Percentiles rank a stretch among this genome's conserved stretches.
These are phyloP conservation scores for Grantiella picta DNA, from an alignment of 2,113 vertebrate species.

Conservation along the genomic window DNA sequence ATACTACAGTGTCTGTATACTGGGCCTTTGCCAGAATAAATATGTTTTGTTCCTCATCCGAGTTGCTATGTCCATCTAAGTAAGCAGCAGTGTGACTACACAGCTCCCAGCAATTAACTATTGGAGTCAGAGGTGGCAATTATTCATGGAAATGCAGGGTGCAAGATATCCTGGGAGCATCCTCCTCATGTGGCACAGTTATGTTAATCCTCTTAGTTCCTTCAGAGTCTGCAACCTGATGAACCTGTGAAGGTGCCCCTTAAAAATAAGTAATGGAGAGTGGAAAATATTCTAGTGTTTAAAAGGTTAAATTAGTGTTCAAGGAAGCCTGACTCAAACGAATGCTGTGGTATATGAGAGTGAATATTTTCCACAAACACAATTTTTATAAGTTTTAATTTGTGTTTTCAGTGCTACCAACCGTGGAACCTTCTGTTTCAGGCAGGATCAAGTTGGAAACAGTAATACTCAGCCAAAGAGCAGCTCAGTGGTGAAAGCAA, in stretches of 20 bases:
- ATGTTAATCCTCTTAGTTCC: not conserved
- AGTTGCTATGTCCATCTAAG: not conserved
- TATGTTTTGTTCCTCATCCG: not conserved
- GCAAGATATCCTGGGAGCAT: not conserved
- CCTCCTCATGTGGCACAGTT: not conserved
- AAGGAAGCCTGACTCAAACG: not conserved
- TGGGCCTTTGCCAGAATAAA: not conserved
- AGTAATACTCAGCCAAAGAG: slow-evolving; percentile 22
- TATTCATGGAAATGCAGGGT: not conserved
- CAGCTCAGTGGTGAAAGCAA: slow-evolving; percentile 25
- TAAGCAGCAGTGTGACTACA: not conserved
- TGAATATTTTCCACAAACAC: slow-evolving; percentile 25
- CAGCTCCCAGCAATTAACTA: not conserved
- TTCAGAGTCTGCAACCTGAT: not conserved
- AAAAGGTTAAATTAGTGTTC: not conserved
- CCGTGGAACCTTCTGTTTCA: slow-evolving; percentile 57
- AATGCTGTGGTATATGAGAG: not conserved
- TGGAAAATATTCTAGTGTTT: not conserved
- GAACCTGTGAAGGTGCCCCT: not conserved
- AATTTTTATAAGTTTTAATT: slow-evolving; percentile 49
- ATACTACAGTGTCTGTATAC: not conserved
- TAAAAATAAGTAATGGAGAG: not conserved
- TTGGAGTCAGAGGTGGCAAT: not conserved
- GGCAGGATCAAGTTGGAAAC: slow-evolving; percentile 52
- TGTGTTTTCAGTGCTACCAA: slow-evolving; percentile 32